phyloP scores from a whole-genome alignment of 2,888 invertebrate species.

The Euplexia lucipara region DNA sequence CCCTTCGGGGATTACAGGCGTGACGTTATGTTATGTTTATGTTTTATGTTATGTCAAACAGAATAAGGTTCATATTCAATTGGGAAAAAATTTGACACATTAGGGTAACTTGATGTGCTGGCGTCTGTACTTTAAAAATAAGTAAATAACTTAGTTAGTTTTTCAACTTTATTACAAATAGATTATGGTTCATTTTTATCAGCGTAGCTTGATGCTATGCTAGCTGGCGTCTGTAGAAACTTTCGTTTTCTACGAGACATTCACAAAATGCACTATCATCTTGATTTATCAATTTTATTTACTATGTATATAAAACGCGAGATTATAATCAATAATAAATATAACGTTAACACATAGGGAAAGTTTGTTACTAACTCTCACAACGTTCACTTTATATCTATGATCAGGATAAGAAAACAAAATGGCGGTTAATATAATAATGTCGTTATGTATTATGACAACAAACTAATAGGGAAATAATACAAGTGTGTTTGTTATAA shows the following conservation, averaged over 20 bases:
- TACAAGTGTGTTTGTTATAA: slow-evolving; percentile 38
- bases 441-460: slow-evolving; percentile 12
- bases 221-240: too few relatives aligned
- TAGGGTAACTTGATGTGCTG: too few relatives aligned
- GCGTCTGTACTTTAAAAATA: too few relatives aligned
- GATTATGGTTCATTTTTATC: too few relatives aligned
- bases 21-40: too few relatives aligned
- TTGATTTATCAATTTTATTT: slow-evolving; percentile 12
- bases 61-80: too few relatives aligned
- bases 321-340: slow-evolving; percentile 10
- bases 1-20: too few relatives aligned
- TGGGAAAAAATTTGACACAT: too few relatives aligned
- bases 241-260: slow-evolving; percentile 18
- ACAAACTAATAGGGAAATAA: slow-evolving; percentile 21
- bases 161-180: too few relatives aligned
- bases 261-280: neutral
- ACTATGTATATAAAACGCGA: neutral
- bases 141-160: too few relatives aligned
- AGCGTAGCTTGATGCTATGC: too few relatives aligned
- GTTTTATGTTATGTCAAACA: too few relatives aligned
- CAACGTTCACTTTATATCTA: slow-evolving; percentile 25
- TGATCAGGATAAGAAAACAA: slow-evolving; percentile 37
- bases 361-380: slow-evolving; percentile 22
- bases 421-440: slow-evolving; percentile 23
- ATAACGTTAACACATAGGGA: slow-evolving; percentile 14